Percentiles rank a stretch among this genome's conserved stretches.
Conservation (phyloP, 2,888 invertebrate genomes). For the Hetaerina titia region DNA sequence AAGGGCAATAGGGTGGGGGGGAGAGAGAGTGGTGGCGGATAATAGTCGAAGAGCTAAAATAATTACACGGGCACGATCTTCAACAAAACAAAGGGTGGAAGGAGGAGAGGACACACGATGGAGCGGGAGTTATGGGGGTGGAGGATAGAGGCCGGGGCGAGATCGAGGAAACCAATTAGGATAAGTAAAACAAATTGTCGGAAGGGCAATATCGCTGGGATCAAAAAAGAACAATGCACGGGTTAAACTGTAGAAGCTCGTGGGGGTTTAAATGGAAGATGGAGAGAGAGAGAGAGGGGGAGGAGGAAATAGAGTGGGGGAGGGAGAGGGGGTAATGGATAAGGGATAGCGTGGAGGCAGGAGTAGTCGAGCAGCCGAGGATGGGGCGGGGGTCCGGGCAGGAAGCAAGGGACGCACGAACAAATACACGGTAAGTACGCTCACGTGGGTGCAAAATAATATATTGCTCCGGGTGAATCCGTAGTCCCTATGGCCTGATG, state of each 20-base stretch:
- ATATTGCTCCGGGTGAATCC: slow-evolving; percentile 43
- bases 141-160: slow-evolving; percentile 22
- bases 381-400: too few relatives aligned
- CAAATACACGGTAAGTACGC: slow-evolving; percentile 10
- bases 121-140: background rate
- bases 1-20: background rate
- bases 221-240: slow-evolving; percentile 41
- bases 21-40: background rate
- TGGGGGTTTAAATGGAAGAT: slow-evolving; percentile 21
- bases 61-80: slow-evolving; percentile 56
- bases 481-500: slow-evolving; percentile 48
- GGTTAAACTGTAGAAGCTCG: slow-evolving; percentile 56
- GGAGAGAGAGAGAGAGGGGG: background rate
- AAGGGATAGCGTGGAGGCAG: background rate
- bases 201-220: slow-evolving; percentile 49
- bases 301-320: background rate
- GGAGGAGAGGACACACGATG: background rate
- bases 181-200: slow-evolving; percentile 65
- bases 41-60: slow-evolving; percentile 63
- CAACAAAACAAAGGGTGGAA: slow-evolving; percentile 51
- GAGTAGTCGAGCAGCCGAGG: background rate
- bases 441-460: slow-evolving; percentile 32
- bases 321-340: background rate
- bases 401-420: background rate
- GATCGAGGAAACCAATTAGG: slow-evolving; percentile 59